Conservation (phyloP, 2,888 invertebrate species). For the Ophioninae sp. region DNA sequence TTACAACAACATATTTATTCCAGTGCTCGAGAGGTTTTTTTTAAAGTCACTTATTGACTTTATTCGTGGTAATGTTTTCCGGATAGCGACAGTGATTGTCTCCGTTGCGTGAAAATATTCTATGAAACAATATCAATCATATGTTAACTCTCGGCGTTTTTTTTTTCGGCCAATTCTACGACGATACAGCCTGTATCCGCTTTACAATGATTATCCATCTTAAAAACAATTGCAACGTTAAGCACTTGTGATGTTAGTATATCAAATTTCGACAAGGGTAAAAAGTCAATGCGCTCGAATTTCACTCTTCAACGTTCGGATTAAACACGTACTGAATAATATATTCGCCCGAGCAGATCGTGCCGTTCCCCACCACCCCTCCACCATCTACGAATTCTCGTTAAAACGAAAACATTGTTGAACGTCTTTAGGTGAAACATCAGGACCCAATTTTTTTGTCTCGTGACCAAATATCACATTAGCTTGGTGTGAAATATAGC, state of each 20-base stretch:
- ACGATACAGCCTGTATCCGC: neutral
- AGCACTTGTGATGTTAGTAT: neutral
- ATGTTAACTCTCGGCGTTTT: neutral
- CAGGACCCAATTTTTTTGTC: no score
- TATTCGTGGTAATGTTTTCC: neutral
- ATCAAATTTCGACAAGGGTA: neutral
- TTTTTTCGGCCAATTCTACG: neutral
- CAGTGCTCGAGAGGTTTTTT: neutral
- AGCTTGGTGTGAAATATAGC: no score
- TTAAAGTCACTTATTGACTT: neutral
- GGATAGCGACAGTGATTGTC: neutral
- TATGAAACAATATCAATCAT: neutral
- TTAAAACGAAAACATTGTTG: no score
- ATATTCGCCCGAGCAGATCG: no score
- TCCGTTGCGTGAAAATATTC: neutral
- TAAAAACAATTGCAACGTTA: neutral
- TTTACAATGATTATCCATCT: neutral
- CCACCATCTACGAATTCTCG: no score
- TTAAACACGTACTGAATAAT: no score
- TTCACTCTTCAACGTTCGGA: no score
- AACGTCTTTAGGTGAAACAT: no score
- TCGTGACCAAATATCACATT: no score
- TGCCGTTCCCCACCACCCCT: no score
- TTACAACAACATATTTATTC: neutral
- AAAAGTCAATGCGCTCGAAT: neutral